These are phyloP conservation scores for Urocyon cinereoargenteus DNA, from an alignment of 2,797 vertebrate genomes.

Conservation along the genomic window DNA sequence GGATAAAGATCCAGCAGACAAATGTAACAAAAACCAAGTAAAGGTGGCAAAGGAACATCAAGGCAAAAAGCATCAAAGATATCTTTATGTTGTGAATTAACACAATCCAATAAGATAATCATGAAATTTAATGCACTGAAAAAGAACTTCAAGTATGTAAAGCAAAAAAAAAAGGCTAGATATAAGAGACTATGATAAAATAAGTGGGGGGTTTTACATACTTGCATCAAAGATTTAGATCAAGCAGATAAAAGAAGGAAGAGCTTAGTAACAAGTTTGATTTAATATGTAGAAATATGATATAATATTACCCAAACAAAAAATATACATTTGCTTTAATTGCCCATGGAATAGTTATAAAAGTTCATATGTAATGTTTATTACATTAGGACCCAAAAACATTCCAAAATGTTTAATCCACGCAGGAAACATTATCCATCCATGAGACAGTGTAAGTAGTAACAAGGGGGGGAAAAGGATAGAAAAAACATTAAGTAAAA, in stretches of 20 bases:
- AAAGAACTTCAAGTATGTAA: slow-evolving; percentile 56
- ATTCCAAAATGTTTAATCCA: slow-evolving; percentile 1
- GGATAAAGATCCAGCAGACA: neutral
- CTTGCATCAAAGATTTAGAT: slow-evolving; percentile 37
- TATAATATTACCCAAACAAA: neutral
- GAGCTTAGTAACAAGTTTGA: slow-evolving; percentile 8
- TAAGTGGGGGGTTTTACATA: neutral
- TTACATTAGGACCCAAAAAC: slow-evolving; percentile 8
- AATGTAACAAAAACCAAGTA: slow-evolving; percentile 21
- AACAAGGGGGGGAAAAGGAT: neutral
- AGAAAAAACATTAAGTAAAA: slow-evolving; percentile 36
- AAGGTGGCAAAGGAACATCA: neutral
- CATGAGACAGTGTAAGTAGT: neutral
- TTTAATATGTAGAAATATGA: slow-evolving; percentile 30
- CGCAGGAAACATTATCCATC: neutral
- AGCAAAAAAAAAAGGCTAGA: slow-evolving; percentile 16
- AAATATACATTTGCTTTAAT: neutral
- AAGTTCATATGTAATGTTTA: neutral
- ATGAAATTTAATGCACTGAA: neutral
- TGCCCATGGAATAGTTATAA: neutral
- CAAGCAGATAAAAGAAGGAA: slow-evolving; percentile 44
- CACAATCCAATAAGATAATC: neutral
- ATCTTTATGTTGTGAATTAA: neutral
- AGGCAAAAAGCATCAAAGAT: neutral
- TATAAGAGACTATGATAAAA: slow-evolving; percentile 25